phyloP scores from a whole-genome alignment of 2,113 vertebrate species.

The Thalassoma bifasciatum region DNA sequence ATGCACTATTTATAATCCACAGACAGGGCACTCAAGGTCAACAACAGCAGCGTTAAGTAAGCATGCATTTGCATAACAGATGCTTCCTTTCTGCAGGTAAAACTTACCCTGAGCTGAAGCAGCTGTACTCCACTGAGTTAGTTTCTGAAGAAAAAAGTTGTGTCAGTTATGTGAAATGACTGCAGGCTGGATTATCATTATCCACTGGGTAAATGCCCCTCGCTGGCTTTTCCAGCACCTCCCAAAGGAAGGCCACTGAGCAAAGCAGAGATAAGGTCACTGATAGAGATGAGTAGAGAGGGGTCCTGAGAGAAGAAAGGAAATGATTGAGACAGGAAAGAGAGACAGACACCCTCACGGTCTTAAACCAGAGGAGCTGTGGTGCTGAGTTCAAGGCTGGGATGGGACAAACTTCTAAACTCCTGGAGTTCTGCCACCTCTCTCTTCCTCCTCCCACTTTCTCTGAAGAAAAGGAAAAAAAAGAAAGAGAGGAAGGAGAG shows the following conservation, averaged over 20 bases:
- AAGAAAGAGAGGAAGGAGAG: constrained; percentile 43
- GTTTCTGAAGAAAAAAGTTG: constrained; percentile 48
- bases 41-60: background rate
- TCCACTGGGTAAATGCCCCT: constrained; percentile 70
- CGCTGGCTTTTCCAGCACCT: constrained; percentile 63
- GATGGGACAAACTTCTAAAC: constrained; percentile 80
- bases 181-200: constrained; percentile 75
- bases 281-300: constrained; percentile 47
- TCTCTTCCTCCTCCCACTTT: constrained; percentile 81
- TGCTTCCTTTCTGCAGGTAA: background rate
- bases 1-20: constrained; percentile 23
- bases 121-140: constrained; percentile 67
- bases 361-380: constrained; percentile 78
- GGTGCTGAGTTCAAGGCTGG: constrained; percentile 68
- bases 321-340: constrained; percentile 45
- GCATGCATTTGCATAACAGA: constrained; percentile 17
- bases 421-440: constrained; percentile 77
- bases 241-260: constrained; percentile 56
- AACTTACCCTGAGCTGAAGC: constrained; percentile 80
- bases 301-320: constrained; percentile 39
- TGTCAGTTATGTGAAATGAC: constrained; percentile 55
- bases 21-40: constrained; percentile 32
- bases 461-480: constrained; percentile 61
- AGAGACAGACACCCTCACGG: constrained; percentile 66
- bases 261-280: constrained; percentile 36